These are phyloP conservation scores for Agelastica alni DNA, from an alignment of 2,888 invertebrate species.

Conservation along the genomic window DNA sequence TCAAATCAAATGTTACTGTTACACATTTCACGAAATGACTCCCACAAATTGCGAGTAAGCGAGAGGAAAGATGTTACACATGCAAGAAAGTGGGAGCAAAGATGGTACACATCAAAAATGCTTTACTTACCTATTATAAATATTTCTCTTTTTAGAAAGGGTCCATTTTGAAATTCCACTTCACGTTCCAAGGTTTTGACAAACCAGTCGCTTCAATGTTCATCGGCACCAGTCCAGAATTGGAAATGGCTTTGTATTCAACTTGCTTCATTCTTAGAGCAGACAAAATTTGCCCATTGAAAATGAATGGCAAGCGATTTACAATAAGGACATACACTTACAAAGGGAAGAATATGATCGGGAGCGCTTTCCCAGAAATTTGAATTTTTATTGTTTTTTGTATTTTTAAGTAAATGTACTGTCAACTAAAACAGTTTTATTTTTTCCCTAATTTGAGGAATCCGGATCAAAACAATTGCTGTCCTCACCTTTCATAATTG, in stretches of 20 bases:
- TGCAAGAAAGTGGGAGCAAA: too few species aligned
- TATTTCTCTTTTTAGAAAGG: constrained; percentile 77
- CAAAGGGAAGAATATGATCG: constrained; percentile 77
- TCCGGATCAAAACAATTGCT: too few species aligned
- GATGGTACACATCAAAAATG: too few species aligned
- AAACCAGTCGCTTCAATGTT: constrained; percentile 82
- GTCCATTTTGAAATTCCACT: constrained; percentile 72
- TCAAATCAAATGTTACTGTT: too few species aligned
- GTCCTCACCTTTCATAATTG: too few species aligned
- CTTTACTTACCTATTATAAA: too few species aligned
- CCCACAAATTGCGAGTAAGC: too few species aligned
- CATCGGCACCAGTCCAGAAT: constrained; percentile 86
- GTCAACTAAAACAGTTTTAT: too few species aligned
- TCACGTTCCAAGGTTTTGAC: constrained; percentile 69
- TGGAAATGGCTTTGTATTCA: constrained; percentile 89
- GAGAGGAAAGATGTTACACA: too few species aligned
- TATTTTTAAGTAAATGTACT: too few species aligned
- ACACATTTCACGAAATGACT: too few species aligned
- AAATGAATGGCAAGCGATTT: constrained; percentile 71
- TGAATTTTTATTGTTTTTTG: constrained; percentile 47
- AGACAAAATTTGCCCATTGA: constrained; percentile 74
- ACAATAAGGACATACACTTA: constrained; percentile 76
- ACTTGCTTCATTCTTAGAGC: constrained; percentile 81
- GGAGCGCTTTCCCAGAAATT: constrained; percentile 82
- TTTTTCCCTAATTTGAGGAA: too few species aligned